phyloP scores from a whole-genome alignment of 2,113 vertebrate species.

The Hypanus sabinus region DNA sequence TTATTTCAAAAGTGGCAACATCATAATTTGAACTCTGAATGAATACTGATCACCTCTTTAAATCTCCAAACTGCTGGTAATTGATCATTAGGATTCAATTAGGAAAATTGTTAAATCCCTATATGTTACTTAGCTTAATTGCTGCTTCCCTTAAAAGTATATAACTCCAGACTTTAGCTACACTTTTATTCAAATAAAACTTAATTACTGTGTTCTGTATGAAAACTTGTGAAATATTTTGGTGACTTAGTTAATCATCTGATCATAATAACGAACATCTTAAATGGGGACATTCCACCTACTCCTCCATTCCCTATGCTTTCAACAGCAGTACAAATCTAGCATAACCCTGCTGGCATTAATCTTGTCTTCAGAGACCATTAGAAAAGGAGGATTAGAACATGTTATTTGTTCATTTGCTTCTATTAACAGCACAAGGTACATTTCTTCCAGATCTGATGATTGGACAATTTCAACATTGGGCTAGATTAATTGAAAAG shows the following conservation, averaged over 20 bases:
- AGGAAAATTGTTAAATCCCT: background rate
- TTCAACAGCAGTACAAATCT: no score
- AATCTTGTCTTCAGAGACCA: no score
- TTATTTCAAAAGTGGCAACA: background rate
- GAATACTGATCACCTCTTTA: background rate
- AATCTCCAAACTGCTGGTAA: background rate
- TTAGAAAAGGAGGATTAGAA: no score
- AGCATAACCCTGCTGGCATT: no score
- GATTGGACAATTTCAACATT: no score
- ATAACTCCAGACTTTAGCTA: background rate
- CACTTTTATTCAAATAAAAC: background rate
- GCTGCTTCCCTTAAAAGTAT: background rate
- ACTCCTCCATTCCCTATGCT: no score
- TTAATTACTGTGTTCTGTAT: background rate
- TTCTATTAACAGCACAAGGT: no score
- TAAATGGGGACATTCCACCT: no score
- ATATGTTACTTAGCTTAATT: slow-evolving; percentile 7
- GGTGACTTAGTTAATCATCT: background rate
- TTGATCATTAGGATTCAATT: background rate
- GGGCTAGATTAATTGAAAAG: no score
- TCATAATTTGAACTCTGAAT: background rate
- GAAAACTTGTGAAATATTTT: background rate
- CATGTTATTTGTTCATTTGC: no score
- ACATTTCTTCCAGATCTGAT: no score
- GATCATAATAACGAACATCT: no score